These are phyloP conservation scores for Sprattus sprattus DNA, from an alignment of 2,113 vertebrate species.

Conservation along the genomic window DNA sequence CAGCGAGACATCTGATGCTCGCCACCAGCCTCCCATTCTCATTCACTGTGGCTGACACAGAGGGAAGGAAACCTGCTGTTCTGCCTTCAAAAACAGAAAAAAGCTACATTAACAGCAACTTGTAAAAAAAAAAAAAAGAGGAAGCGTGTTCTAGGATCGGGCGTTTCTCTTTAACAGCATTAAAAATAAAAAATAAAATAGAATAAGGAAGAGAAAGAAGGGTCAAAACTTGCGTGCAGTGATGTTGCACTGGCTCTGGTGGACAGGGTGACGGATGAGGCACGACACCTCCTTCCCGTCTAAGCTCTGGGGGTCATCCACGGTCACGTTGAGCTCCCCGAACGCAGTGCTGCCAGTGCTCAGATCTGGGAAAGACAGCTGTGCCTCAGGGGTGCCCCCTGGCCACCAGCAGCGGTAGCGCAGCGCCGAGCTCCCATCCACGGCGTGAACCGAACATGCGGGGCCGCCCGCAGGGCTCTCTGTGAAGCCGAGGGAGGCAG, in stretches of 20 bases:
- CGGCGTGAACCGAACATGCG: slow-evolving; percentile 53
- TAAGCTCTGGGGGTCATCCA: slow-evolving; percentile 36
- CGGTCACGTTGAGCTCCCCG: slow-evolving; percentile 47
- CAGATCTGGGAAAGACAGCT: slow-evolving; percentile 57
- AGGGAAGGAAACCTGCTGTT: slow-evolving; percentile 53
- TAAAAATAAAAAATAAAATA: no score
- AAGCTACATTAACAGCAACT: not conserved
- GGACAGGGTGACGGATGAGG: slow-evolving; percentile 47
- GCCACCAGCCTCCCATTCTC: slow-evolving; percentile 55
- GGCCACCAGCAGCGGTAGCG: slow-evolving; percentile 61
- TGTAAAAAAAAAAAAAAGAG: not conserved
- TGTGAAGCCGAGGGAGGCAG: slow-evolving; percentile 36
- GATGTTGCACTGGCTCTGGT: slow-evolving; percentile 47
- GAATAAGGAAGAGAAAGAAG: not conserved
- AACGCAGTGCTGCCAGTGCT: slow-evolving; percentile 35
- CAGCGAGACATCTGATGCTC: slow-evolving; percentile 54
- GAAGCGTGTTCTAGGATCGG: not conserved
- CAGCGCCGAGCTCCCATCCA: slow-evolving; percentile 36
- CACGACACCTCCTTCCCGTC: slow-evolving; percentile 53
- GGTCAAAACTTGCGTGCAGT: slow-evolving; percentile 53
- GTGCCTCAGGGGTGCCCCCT: slow-evolving; percentile 55
- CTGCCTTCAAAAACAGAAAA: slow-evolving; percentile 44
- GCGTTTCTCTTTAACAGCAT: no score
- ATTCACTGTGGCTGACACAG: slow-evolving; percentile 44
- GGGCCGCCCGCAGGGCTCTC: slow-evolving; percentile 50